Evolutionary conservation across 1,140 invertebrate genomes (phyloP).

Genomic region (Penaeus chinensis): DNA sequence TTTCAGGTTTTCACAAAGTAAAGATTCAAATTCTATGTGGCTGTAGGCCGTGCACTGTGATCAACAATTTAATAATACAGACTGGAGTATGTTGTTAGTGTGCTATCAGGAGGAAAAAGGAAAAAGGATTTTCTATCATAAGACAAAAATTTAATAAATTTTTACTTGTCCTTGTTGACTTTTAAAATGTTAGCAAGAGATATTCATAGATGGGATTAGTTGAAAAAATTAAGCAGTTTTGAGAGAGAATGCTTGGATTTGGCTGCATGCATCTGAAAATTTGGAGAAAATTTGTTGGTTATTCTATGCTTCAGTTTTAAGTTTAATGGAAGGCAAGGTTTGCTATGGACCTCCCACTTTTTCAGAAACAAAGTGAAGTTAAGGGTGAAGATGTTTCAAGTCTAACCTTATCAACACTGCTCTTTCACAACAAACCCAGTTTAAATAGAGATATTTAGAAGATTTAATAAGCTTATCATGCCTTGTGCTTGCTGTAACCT

Average conservation of each 20-base stretch:
- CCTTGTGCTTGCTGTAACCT: conserved; percentile 42
- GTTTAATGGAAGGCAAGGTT: conserved; percentile 35
- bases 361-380: conserved; percentile 41
- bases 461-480: conserved; percentile 48
- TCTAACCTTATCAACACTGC: conserved; percentile 41
- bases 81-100: no score
- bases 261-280: conserved; percentile 26
- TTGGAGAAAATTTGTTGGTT: conserved; percentile 16
- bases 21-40: no score
- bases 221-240: conserved; percentile 14
- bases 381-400: conserved; percentile 33
- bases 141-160: no score
- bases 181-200: conserved; percentile 6
- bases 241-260: conserved; percentile 3
- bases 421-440: conserved; percentile 45
- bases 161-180: background rate
- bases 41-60: no score
- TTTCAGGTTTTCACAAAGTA: no score
- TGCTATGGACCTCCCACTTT: conserved; percentile 30
- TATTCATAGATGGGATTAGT: background rate
- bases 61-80: no score
- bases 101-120: no score
- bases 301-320: conserved; percentile 36
- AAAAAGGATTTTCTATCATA: no score
- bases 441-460: conserved; percentile 42